phyloP scores from a whole-genome alignment of 2,888 invertebrate species.

The Conomelus anceps region DNA sequence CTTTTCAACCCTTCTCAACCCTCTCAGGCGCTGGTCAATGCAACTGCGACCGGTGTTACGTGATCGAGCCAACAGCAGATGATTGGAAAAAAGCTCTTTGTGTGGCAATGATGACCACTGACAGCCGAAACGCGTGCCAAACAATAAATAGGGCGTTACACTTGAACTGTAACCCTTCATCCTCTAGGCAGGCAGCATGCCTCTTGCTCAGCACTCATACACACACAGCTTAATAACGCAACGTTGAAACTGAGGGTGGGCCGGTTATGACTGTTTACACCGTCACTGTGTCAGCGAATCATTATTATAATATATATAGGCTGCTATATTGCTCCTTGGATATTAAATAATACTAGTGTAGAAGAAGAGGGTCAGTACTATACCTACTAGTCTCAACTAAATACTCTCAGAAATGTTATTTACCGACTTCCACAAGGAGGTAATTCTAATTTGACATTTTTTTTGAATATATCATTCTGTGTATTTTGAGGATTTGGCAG shows the following conservation, averaged over 20 bases:
- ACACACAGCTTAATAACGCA: neutral
- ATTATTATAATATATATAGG: too few species aligned
- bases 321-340: too few species aligned
- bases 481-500: too few species aligned
- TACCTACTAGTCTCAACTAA: too few species aligned
- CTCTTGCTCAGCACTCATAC: neutral
- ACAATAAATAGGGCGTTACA: neutral
- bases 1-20: neutral
- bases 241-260: neutral
- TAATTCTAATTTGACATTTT: too few species aligned
- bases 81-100: neutral
- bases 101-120: neutral
- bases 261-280: neutral
- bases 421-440: too few species aligned
- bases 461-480: too few species aligned
- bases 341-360: too few species aligned
- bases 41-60: neutral
- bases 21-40: neutral
- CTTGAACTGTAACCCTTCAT: neutral
- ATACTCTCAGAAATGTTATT: too few species aligned
- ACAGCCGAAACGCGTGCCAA: neutral
- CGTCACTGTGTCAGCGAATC: neutral
- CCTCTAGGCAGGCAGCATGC: neutral
- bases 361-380: too few species aligned
- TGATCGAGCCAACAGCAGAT: neutral